Conservation (phyloP, 2,888 invertebrate species). For the Drosophila recens region DNA sequence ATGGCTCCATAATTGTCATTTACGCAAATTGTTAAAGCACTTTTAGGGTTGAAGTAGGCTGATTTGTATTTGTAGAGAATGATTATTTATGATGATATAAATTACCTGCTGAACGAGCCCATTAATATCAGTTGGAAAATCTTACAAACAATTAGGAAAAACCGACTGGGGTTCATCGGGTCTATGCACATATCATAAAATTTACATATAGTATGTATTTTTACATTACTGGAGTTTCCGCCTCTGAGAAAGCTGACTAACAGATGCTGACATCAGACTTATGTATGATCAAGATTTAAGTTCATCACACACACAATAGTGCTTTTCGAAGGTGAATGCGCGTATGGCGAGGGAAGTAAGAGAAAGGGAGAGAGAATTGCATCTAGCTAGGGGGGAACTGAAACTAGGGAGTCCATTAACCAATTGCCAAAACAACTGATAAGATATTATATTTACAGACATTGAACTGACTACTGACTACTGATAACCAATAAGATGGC, state of each 20-base stretch:
- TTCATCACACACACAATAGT: not conserved
- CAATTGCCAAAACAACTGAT: constrained; percentile 18
- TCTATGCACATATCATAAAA: not conserved
- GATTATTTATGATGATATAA: not conserved
- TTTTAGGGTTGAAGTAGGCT: not conserved
- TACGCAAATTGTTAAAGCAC: no score
- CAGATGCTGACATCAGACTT: constrained; percentile 14
- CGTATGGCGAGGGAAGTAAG: not conserved
- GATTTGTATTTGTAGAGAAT: not conserved
- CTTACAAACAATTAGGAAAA: not conserved
- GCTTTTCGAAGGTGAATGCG: not conserved
- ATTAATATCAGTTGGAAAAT: not conserved
- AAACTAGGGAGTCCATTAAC: constrained; percentile 2
- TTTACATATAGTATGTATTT: not conserved
- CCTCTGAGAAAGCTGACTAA: not conserved
- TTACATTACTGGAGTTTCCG: not conserved
- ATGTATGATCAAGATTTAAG: not conserved
- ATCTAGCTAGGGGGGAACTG: not conserved
- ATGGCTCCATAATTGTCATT: no score
- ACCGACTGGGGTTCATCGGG: not conserved
- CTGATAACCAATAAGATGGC: constrained; percentile 16
- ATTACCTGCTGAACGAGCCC: not conserved
- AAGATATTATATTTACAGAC: constrained; percentile 27
- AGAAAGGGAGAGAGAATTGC: constrained; percentile 7
- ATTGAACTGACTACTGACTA: constrained; percentile 12